Evolutionary conservation across 2,888 invertebrate genomes (phyloP), one percentile per base, ranked within the genome.

Genomic region (Zaprionus bogoriensis): DNA sequence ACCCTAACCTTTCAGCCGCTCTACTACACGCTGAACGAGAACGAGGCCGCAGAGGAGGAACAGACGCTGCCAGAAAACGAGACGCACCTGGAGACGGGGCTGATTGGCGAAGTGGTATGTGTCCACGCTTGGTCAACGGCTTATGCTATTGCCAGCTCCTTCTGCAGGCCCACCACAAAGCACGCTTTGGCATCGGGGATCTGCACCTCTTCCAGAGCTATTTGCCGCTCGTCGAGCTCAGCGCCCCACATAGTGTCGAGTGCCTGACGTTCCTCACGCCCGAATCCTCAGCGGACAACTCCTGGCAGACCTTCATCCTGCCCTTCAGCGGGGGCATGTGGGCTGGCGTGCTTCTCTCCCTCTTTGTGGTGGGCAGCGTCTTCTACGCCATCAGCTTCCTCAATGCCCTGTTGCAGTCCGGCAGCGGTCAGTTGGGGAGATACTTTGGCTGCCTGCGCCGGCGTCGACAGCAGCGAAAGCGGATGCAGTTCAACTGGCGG

Each of bases 221-320:
- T 76, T 88, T 94, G 44, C 92, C 93, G 45, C 89, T 94, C 41
- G 93, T 95, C 77, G 96, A 97, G 88, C 90, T 97, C 32, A 95
- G 95, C 51, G 92, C 93, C 44, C 96, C 96, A 0, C 96, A 96
- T 68, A 95, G 94, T n/a, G 93, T 95, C 0, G 95, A 96, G 87
- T 97, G 96, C 83, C 92, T 96, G 79, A 96, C 96, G 0, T 97
- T 97, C 85, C 89, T 97, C 14, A 96, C 96, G 0, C 96, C 96
- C 0, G 96, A 96, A 90, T 94, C 96, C 0, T 91, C 95, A 14
- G 93, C 93, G 1, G 96, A 96, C 87, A 96, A 96, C 80, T 95
- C 96, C 1, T 96, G 96, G 96, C 95, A 95, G 89, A 95, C 96
- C 0, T 91, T 97, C 5, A 94, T 96, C 80, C 91, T 95, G 72